Percentiles rank a stretch among this genome's conserved stretches.
phyloP scores from a whole-genome alignment of 2,888 invertebrate species.

The Sphaeridia pumilis region DNA sequence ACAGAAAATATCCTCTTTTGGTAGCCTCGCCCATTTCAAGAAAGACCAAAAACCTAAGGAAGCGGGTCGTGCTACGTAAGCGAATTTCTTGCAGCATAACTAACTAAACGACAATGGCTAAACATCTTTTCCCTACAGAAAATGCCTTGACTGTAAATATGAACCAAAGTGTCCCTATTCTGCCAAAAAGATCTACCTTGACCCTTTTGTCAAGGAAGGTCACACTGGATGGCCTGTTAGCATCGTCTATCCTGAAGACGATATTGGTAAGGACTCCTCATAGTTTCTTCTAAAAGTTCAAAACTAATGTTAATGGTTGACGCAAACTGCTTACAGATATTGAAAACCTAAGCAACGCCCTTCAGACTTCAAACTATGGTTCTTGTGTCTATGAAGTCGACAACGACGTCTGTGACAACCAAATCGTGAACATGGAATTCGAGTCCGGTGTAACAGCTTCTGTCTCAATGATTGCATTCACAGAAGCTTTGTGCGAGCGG shows the following conservation, averaged over 20 bases:
- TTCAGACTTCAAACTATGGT: slow-evolving; percentile 39
- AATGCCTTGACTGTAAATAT: slow-evolving; percentile 41
- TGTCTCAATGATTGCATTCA: slow-evolving; percentile 42
- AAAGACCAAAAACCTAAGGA: slow-evolving; percentile 40
- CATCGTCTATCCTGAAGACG: slow-evolving; percentile 35
- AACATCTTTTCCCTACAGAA: too few relatives aligned
- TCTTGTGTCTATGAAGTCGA: slow-evolving; percentile 42
- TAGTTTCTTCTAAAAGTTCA: too few relatives aligned
- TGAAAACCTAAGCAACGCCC: slow-evolving; percentile 32
- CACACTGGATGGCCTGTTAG: slow-evolving; percentile 35
- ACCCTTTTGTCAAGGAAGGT: slow-evolving; percentile 26
- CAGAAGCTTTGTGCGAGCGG: slow-evolving; percentile 39
- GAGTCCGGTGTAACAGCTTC: slow-evolving; percentile 40
- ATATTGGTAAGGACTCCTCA: slow-evolving; percentile 21
- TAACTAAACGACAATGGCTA: too few relatives aligned
- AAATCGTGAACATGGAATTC: slow-evolving; percentile 42
- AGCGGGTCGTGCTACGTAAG: slow-evolving; percentile 35
- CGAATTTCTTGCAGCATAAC: too few relatives aligned
- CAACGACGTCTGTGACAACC: slow-evolving; percentile 42
- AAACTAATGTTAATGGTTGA: slow-evolving; percentile 2
- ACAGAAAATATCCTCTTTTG: slow-evolving; percentile 34
- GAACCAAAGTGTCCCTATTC: slow-evolving; percentile 41
- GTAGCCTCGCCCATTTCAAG: slow-evolving; percentile 36
- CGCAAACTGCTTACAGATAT: slow-evolving; percentile 21
- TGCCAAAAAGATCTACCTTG: slow-evolving; percentile 41